Evolutionary conservation across 2,797 vertebrate species (phyloP).

Genomic region (Leptodactylus fallax): DNA sequence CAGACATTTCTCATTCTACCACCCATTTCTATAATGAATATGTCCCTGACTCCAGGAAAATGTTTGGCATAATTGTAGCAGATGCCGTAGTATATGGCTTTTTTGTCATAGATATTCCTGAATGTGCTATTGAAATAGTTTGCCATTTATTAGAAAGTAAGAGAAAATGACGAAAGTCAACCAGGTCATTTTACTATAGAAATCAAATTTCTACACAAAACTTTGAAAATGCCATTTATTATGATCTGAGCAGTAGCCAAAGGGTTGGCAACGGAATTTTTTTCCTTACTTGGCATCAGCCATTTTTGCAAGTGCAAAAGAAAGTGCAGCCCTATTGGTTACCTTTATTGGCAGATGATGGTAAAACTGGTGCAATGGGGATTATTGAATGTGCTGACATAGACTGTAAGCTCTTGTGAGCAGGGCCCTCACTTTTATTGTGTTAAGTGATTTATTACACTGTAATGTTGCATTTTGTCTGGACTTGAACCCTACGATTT

Average conservation of each 20-base stretch:
- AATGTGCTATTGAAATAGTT: neutral
- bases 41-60: neutral
- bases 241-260: neutral
- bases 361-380: too few species aligned
- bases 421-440: too few species aligned
- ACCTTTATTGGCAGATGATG: too few species aligned
- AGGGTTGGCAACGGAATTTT: neutral
- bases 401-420: too few species aligned
- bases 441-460: too few species aligned
- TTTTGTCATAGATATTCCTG: neutral
- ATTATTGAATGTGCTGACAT: too few species aligned
- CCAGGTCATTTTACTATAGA: neutral
- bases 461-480: too few species aligned
- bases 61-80: neutral
- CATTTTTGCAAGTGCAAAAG: too few species aligned
- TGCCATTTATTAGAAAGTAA: neutral
- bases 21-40: neutral
- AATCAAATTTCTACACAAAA: neutral
- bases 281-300: too few species aligned
- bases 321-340: too few species aligned
- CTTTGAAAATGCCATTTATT: neutral
- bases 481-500: too few species aligned
- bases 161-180: neutral
- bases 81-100: neutral
- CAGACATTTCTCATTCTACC: constrained; percentile 3